These are phyloP conservation scores for Andrena bicolor DNA, from an alignment of 2,888 invertebrate species.

Conservation along the genomic window DNA sequence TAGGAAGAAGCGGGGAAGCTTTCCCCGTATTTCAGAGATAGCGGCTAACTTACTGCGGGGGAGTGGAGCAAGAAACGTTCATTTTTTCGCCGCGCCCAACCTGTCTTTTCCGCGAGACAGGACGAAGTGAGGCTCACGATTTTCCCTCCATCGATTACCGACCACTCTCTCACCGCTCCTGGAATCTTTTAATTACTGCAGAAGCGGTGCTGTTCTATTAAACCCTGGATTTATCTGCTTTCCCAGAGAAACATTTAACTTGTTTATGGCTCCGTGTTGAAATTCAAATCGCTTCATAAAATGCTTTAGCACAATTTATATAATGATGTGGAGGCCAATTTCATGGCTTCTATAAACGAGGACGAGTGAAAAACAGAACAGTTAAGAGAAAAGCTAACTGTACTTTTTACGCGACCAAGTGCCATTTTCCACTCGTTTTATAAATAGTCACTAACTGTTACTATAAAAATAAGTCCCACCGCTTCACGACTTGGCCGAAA, in stretches of 20 bases:
- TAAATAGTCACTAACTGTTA: background rate
- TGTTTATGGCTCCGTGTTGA: background rate
- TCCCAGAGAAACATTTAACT: background rate
- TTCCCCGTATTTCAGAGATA: constrained; percentile 55
- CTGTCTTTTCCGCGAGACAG: constrained; percentile 20
- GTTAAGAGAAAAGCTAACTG: background rate
- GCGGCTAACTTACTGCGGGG: constrained; percentile 55
- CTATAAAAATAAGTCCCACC: constrained; percentile 1
- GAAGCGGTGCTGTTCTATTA: background rate
- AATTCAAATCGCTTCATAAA: background rate
- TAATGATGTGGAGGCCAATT: too few species aligned
- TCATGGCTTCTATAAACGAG: too few species aligned
- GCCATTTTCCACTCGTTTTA: background rate
- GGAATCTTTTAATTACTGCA: constrained; percentile 6
- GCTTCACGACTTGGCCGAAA: background rate
- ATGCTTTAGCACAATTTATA: too few species aligned
- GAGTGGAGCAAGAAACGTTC: constrained; percentile 41
- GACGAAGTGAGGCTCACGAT: constrained; percentile 30
- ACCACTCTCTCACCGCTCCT: background rate
- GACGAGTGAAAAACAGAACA: background rate
- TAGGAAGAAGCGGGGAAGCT: constrained; percentile 20
- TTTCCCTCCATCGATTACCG: constrained; percentile 59
- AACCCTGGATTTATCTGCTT: background rate
- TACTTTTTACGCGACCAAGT: background rate
- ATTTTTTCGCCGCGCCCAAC: constrained; percentile 12